A percentile compares a stretch with the other conserved stretches of the same genome.
Evolutionary conservation across 1,140 invertebrate genomes (phyloP).

Genomic region (Aphelinus certus): DNA sequence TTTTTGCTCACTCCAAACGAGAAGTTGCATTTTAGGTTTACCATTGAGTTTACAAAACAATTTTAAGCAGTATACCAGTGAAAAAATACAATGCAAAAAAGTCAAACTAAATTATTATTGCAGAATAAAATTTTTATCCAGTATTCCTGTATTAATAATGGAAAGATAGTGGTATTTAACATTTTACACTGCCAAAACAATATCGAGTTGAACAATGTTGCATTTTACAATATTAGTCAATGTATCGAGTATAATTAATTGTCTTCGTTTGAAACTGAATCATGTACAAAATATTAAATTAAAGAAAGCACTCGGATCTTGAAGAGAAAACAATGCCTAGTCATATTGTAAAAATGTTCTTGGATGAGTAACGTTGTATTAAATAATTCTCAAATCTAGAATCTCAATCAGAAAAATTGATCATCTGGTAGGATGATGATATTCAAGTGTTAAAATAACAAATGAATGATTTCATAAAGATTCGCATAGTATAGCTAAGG

Average conservation of each 20-base stretch:
- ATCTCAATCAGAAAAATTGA: constrained; percentile 25
- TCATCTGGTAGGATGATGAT: constrained; percentile 37
- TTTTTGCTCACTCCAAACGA: background rate
- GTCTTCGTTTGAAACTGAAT: background rate
- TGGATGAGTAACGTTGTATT: background rate
- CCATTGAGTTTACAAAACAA: background rate
- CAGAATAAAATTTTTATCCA: constrained; percentile 11
- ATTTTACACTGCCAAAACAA: constrained; percentile 32
- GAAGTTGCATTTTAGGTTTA: background rate
- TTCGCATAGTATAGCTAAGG: too few relatives aligned
- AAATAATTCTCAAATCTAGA: constrained; percentile 1
- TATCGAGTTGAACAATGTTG: constrained; percentile 25
- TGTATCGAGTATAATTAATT: constrained; percentile 6
- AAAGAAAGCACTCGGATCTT: constrained; percentile 2
- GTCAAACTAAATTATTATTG: constrained; percentile 36
- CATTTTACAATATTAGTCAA: constrained; percentile 26
- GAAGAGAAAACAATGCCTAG: constrained; percentile 2
- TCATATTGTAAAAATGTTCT: constrained; percentile 7
- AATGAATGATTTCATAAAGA: constrained; percentile 22
- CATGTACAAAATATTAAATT: constrained; percentile 20
- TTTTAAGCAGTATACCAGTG: background rate
- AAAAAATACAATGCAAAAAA: constrained; percentile 43
- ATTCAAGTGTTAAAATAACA: constrained; percentile 14
- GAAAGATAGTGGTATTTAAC: constrained; percentile 30
- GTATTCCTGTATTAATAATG: constrained; percentile 13